Conservation (phyloP, 1,140 invertebrate species). For the Dreissena polymorpha region DNA sequence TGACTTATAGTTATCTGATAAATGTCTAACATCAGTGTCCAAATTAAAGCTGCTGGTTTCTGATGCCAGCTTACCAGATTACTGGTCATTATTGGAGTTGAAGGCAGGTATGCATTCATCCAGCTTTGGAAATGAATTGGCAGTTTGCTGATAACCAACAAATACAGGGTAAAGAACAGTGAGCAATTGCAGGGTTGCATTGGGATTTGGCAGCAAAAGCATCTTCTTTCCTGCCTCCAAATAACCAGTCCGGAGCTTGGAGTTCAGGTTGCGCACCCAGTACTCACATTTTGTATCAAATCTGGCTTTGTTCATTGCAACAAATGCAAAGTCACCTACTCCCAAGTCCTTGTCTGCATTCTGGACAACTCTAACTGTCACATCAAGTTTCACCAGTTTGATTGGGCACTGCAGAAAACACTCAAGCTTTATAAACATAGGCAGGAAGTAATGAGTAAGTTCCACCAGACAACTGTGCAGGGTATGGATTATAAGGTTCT, state of each 20-base stretch:
- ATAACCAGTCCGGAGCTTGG: conserved; percentile 10
- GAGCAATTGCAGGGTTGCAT: neutral
- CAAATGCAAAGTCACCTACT: conserved; percentile 19
- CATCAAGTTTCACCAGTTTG: conserved; percentile 26
- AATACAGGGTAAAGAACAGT: conserved; percentile 27
- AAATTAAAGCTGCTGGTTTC: too few species aligned
- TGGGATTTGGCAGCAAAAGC: neutral
- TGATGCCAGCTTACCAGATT: too few species aligned
- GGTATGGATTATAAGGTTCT: conserved; percentile 18
- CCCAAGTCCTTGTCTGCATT: neutral
- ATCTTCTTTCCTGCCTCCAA: conserved; percentile 26
- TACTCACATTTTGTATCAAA: conserved; percentile 15
- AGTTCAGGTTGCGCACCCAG: conserved; percentile 11
- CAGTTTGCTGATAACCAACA: conserved; percentile 28
- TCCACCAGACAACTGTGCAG: conserved; percentile 23
- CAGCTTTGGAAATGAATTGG: conserved; percentile 2
- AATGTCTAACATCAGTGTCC: too few species aligned
- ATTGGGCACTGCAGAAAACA: neutral
- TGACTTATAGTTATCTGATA: too few species aligned
- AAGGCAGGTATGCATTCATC: too few species aligned
- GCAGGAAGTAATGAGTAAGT: neutral
- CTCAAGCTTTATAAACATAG: conserved; percentile 32
- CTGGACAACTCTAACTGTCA: neutral
- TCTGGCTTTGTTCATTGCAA: neutral
- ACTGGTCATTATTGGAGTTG: too few species aligned